Evolutionary conservation across 2,113 vertebrate genomes (phyloP).

Genomic region (Epinephelus fuscoguttatus): DNA sequence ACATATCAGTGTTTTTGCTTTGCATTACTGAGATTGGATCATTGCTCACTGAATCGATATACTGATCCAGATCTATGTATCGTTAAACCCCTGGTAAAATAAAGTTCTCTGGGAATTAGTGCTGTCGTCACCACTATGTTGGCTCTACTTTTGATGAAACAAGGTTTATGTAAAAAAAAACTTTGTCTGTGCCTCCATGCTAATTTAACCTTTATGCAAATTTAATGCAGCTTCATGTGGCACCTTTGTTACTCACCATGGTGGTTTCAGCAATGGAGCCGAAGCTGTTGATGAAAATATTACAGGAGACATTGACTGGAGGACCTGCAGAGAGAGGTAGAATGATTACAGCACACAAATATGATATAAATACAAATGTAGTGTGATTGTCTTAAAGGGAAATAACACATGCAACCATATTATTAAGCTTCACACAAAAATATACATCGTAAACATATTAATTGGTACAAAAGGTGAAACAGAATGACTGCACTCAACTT

Average conservation of each 20-base stretch:
- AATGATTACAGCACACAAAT: not conserved
- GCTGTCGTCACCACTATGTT: too few relatives aligned
- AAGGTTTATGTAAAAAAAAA: not conserved
- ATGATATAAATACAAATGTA: not conserved
- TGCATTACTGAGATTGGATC: too few relatives aligned
- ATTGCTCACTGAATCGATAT: too few relatives aligned
- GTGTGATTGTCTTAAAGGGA: too few relatives aligned
- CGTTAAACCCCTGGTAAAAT: too few relatives aligned
- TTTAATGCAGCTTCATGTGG: not conserved
- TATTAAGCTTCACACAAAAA: too few relatives aligned
- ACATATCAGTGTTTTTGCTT: too few relatives aligned
- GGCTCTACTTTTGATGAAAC: not conserved
- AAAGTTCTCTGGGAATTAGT: too few relatives aligned
- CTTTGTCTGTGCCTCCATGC: not conserved
- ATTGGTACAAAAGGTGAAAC: not conserved
- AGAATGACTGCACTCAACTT: too few relatives aligned
- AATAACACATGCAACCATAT: too few relatives aligned
- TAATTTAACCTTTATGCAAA: not conserved
- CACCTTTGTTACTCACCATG: conserved; percentile 86
- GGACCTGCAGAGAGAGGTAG: conserved; percentile 82
- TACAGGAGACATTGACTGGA: conserved; percentile 95
- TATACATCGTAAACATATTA: not conserved
- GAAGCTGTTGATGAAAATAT: conserved; percentile 98
- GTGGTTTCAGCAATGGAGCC: conserved; percentile 96
- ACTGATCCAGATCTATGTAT: too few relatives aligned